Evolutionary conservation across 2,797 vertebrate genomes (phyloP), one percentile per base, ranked within the genome.

Genomic region (Lutjanus argentimaculatus): DNA sequence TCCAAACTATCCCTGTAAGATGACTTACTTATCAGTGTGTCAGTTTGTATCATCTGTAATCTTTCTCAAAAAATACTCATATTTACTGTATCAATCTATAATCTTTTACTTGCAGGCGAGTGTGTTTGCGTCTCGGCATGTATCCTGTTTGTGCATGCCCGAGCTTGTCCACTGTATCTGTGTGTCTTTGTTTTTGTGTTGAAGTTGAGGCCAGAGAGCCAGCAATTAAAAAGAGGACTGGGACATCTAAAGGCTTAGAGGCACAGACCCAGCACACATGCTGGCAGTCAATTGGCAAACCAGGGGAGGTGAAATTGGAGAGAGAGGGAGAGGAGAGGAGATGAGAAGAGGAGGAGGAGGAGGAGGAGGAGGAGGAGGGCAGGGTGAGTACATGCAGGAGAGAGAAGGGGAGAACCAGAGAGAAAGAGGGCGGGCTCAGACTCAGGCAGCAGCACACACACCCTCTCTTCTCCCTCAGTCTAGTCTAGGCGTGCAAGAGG

Each of bases 201-300:
- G 64, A 85, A 87, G 77, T 85, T 63, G 69, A 82, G 84, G 70
- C 89, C 84, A 82, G 78, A 72, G 75, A 86, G 86, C 82, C 85
- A 89, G 91, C 93, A 94, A 94, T 94, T 93, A 95, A 91, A 93
- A 92, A 84, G 80, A 90, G 85, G 92, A 92, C 85, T 80, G 86
- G 85, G 89, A 91, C 85, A 85, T 92, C 85, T 88, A 65, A 90
- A 88, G 84, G 89, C 90, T 94, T 84, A 80, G 80, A 94, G 91
- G 91, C 92, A 91, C 88, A 92, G 93, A 90, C 83, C 84, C 89
- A 89, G 75, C 88, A 87, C 88, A 90, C 92, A 89, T 77, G 81
- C 93, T 93, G 93, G 86, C 92, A 94, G 93, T 92, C 91, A 92
- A 92, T 88, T 91, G 89, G 90, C 88, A 85, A 91, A 78, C 80